Conservation (phyloP, 2,888 invertebrate genomes). For the Apamea monoglypha region DNA sequence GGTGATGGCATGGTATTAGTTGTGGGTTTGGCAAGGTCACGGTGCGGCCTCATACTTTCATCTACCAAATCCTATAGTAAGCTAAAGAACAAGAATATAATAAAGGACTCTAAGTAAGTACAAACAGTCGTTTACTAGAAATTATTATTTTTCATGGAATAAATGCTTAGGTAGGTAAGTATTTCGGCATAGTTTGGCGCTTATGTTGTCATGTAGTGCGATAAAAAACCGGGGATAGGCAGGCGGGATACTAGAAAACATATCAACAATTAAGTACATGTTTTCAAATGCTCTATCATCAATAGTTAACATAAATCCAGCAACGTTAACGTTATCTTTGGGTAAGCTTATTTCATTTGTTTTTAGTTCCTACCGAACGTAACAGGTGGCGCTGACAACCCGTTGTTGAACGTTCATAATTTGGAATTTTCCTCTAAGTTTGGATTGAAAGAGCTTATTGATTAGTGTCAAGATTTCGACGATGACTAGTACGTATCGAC, state of each 20-base stretch:
- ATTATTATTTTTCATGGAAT: neutral
- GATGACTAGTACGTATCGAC: neutral
- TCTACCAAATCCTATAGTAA: conserved; percentile 4
- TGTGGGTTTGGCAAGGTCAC: conserved; percentile 30
- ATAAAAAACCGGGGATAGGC: neutral
- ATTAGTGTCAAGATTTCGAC: neutral
- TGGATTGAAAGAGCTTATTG: neutral
- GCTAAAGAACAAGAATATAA: neutral
- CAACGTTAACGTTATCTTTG: neutral
- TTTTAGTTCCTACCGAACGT: conserved; percentile 19
- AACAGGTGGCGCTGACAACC: conserved; percentile 42
- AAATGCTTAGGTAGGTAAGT: neutral
- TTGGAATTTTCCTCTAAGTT: neutral
- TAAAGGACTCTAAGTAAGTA: neutral
- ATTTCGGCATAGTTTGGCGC: neutral
- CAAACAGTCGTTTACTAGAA: neutral
- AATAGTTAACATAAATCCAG: neutral
- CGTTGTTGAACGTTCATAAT: neutral
- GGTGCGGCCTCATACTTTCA: neutral
- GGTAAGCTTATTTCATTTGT: neutral
- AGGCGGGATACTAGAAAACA: neutral
- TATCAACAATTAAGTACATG: neutral
- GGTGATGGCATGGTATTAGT: conserved; percentile 6
- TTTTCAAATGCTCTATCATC: neutral
- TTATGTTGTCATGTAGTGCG: neutral